Base-by-base conservation (phyloP, 1,140 invertebrate species). In the Andricus grossulariae region DNA sequence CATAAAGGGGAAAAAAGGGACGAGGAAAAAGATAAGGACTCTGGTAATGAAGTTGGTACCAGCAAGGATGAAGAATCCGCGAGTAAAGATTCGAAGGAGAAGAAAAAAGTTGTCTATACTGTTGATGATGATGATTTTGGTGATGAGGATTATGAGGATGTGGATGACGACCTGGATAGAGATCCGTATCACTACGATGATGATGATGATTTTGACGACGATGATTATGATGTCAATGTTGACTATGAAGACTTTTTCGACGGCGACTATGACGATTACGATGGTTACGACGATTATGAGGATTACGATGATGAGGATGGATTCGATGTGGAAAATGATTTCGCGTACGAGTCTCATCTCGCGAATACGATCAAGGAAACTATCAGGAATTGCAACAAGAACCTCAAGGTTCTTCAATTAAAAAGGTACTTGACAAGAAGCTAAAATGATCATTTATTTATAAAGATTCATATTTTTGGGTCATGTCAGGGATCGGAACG, bases 271-370 rank as follows among this genome's bases (percentile, higher is more conserved):
- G 57, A 39, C 15, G 25, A 66, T 39, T 66, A 39, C 25, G 32
- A 66, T n/a, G 60, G 16, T n/a, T 66, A 66, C 25, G 12, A 39
- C 16, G 60, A 66, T n/a, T n/a, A 66, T 39, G 21, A 66, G 15
- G 60, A 66, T 66, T 32, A 66, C 13, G 21, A 32, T 32, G 57
- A 32, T 32, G 25, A 25, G 13, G 19, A 66, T 39, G 60, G 21
- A n/a, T 39, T 66, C 39, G 60, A 66, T n/a, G 60, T 66, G 8
- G 60, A 66, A 8, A 32, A 66, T 39, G 60, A 66, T 39, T 66
- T 66, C 39, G 25, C 39, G 6, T 25, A 39, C 15, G 60, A 66
- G n/a, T 39, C 60, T 2, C 13, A 66, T 66, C 25, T 66, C 1
- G 60, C 60, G 15, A 32, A 66, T 10, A 39, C 60, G 7, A 66